Evolutionary conservation across 1,140 invertebrate species (phyloP).

Genomic region (Micrasema longulum): DNA sequence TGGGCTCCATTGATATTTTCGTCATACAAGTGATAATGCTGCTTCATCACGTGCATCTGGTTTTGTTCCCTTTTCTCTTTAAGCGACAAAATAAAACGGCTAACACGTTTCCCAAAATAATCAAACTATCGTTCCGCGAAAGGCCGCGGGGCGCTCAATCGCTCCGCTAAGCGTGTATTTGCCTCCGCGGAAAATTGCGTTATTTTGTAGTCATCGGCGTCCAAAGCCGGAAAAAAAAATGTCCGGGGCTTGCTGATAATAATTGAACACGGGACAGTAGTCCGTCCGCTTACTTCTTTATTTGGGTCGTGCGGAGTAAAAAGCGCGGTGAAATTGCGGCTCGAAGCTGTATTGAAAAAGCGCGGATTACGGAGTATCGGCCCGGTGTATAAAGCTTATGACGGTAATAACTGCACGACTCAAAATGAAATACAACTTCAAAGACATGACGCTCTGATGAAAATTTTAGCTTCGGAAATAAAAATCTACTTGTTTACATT

Average conservation of each 20-base stretch:
- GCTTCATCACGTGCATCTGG: neutral
- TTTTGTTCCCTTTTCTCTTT: neutral
- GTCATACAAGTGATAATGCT: too few relatives aligned
- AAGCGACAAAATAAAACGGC: neutral
- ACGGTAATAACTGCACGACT: neutral
- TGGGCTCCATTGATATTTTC: neutral
- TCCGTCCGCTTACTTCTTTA: neutral
- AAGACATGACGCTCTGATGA: neutral
- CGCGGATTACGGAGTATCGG: neutral
- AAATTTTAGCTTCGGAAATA: too few relatives aligned
- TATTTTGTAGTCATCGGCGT: conserved; percentile 19
- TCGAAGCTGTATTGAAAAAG: neutral
- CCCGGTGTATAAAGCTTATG: conserved; percentile 3
- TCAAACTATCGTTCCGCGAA: neutral
- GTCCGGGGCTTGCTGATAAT: conserved; percentile 3
- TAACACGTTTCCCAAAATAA: neutral
- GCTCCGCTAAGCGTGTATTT: neutral
- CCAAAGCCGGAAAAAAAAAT: conserved; percentile 14
- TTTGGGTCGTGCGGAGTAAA: neutral
- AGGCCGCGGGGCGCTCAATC: neutral
- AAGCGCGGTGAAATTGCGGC: conserved; percentile 18
- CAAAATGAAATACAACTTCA: neutral
- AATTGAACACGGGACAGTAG: conserved; percentile 25
- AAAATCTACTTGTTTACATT: too few relatives aligned
- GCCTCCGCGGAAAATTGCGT: conserved; percentile 4